phyloP scores from a whole-genome alignment of 2,888 invertebrate genomes.

The Sepiola atlantica region DNA sequence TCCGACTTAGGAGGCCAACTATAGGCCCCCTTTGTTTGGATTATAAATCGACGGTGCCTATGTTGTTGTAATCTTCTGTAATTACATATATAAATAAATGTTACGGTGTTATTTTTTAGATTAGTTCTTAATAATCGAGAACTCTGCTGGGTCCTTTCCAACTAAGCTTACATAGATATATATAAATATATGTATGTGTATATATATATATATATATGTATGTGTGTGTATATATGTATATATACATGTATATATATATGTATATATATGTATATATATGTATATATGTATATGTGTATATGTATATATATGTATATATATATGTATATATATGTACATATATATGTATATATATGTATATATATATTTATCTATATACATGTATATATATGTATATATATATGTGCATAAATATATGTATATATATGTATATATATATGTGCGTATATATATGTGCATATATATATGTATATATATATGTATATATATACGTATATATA shows the following conservation, averaged over 20 bases:
- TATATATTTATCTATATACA: not conserved
- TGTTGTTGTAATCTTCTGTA: too few relatives aligned
- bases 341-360: not conserved
- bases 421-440: conserved; percentile 2
- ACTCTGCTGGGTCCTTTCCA: not conserved
- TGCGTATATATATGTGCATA: not conserved
- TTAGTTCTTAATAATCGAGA: not conserved
- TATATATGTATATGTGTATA: not conserved
- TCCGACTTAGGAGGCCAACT: too few relatives aligned
- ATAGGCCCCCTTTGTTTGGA: too few relatives aligned
- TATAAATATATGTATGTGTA: not conserved
- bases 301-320: not conserved
- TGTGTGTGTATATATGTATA: not conserved
- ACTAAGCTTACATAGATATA: not conserved
- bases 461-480: not conserved
- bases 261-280: not conserved
- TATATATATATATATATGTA: not conserved
- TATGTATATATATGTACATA: not conserved
- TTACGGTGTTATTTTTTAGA: too few relatives aligned
- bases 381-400: not conserved
- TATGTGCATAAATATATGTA: not conserved
- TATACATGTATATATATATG: not conserved
- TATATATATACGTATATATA: not conserved
- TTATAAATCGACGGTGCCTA: too few relatives aligned
- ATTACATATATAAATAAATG: too few relatives aligned